A percentile compares a stretch with the other conserved stretches of the same genome.
Conservation (phyloP, 2,888 invertebrate species). For the Lycia hirtaria region DNA sequence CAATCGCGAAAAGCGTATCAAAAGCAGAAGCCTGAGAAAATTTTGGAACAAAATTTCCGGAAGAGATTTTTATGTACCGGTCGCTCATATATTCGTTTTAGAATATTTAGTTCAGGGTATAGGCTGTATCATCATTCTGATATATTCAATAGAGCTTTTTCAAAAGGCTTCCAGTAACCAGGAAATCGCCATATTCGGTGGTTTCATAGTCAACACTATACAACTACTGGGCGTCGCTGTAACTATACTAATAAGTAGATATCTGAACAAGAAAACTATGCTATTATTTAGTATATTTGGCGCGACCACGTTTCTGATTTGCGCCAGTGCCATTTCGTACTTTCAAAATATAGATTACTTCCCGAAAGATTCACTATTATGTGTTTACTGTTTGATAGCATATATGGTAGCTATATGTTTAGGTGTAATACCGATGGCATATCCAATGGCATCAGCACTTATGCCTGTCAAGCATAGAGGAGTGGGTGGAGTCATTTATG, state of each 20-base stretch:
- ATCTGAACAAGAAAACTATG: conserved; percentile 21
- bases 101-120: conserved; percentile 25
- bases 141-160: conserved; percentile 31
- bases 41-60: conserved; percentile 15
- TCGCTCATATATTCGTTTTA: conserved; percentile 26
- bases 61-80: conserved; percentile 31
- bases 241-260: conserved; percentile 16
- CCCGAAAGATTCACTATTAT: conserved; percentile 21
- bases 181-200: conserved; percentile 18
- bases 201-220: conserved; percentile 25
- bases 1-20: not conserved
- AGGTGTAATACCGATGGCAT: conserved; percentile 21
- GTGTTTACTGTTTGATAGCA: conserved; percentile 22
- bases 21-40: not conserved
- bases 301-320: conserved; percentile 6
- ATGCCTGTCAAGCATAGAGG: conserved; percentile 42
- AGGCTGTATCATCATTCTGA: conserved; percentile 25
- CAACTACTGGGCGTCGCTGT: conserved; percentile 20
- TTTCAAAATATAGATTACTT: conserved; percentile 25
- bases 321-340: conserved; percentile 19
- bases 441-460: conserved; percentile 29
- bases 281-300: conserved; percentile 19
- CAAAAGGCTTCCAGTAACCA: conserved; percentile 20
- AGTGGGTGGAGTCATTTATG: conserved; percentile 33
- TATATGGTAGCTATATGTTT: conserved; percentile 24